phyloP scores from a whole-genome alignment of 2,113 vertebrate species.

The Monarcha castaneiventris region DNA sequence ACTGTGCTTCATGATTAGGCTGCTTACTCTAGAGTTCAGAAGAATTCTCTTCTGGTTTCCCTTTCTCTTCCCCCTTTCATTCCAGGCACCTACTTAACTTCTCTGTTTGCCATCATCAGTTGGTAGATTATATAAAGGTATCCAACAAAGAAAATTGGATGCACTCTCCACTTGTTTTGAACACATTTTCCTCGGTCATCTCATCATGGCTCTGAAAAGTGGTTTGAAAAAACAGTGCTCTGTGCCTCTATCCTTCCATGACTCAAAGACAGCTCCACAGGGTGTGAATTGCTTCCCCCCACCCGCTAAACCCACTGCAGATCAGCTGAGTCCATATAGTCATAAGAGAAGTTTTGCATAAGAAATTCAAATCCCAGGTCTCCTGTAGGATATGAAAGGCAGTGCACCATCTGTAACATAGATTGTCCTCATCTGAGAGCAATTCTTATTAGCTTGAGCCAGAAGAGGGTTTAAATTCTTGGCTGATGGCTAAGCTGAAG shows the following conservation, averaged over 20 bases:
- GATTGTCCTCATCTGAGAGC: neutral
- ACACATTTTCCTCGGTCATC: neutral
- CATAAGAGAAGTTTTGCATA: conserved; percentile 5
- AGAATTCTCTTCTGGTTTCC: neutral
- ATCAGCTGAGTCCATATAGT: neutral
- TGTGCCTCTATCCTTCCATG: neutral
- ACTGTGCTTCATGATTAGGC: neutral
- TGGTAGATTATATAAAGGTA: neutral
- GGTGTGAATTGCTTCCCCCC: neutral
- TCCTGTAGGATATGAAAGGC: neutral
- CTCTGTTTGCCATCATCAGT: neutral
- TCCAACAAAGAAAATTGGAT: neutral
- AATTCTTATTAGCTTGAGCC: neutral
- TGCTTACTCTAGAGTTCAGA: neutral
- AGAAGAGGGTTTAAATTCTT: neutral
- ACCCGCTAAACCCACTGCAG: neutral
- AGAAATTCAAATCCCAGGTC: neutral
- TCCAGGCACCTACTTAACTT: neutral
- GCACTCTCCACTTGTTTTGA: neutral
- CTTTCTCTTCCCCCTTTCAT: neutral
- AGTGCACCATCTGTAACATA: neutral
- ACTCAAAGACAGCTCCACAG: neutral
- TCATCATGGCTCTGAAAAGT: neutral
- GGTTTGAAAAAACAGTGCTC: neutral
- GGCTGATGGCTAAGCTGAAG: neutral